These are phyloP conservation scores for Zaprionus obscuricornis DNA, from an alignment of 2,888 invertebrate species.

Conservation along the genomic window DNA sequence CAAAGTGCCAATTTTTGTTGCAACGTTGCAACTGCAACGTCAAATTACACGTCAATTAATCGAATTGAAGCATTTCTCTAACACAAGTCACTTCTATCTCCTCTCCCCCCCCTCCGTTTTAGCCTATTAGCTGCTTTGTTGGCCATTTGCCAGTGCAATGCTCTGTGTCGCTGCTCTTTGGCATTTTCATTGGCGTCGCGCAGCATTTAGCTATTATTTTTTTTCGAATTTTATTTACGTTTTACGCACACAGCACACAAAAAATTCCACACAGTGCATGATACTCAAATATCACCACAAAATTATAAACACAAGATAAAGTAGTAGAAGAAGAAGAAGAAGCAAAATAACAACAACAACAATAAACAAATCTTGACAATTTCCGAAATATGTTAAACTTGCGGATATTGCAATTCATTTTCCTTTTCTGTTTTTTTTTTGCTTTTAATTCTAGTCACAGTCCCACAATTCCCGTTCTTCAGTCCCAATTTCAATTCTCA, in stretches of 20 bases:
- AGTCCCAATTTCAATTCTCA: conserved; percentile 2
- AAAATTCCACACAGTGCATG: no score
- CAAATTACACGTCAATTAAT: conserved; percentile 56
- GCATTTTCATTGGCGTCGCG: conserved; percentile 45
- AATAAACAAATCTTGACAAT: no score
- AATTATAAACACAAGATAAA: no score
- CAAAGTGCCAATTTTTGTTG: conserved; percentile 47
- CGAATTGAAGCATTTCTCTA: conserved; percentile 28
- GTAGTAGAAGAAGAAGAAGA: no score
- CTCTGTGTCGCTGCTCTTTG: conserved; percentile 70
- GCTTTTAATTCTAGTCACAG: neutral
- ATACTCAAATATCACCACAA: no score
- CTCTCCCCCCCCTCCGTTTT: neutral
- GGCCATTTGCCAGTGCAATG: conserved; percentile 40
- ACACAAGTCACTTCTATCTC: neutral
- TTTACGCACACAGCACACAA: neutral
- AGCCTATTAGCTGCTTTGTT: neutral
- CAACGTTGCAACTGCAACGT: conserved; percentile 19
- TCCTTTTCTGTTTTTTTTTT: neutral
- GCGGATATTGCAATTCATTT: conserved; percentile 41
- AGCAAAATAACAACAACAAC: no score
- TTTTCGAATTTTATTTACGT: neutral
- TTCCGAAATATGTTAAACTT: conserved; percentile 45
- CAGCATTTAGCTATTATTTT: no score
- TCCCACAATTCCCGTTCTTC: neutral